phyloP scores from a whole-genome alignment of 2,113 vertebrate genomes.

The Lampris incognitus region DNA sequence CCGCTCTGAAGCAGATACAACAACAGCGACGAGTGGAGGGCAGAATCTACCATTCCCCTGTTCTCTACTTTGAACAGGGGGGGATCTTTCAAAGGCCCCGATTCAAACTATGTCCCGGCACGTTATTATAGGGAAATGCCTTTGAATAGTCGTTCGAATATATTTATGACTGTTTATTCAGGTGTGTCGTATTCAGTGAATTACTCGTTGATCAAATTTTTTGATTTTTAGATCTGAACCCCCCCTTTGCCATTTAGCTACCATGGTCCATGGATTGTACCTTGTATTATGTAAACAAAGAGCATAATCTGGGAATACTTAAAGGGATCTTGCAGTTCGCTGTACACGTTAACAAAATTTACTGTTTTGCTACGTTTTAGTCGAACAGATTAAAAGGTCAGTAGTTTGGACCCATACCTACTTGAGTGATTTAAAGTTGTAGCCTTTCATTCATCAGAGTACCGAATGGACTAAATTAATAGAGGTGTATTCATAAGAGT shows the following conservation, averaged over 20 bases:
- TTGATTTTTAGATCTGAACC: accelerated
- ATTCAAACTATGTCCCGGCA: neutral
- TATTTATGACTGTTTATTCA: accelerated
- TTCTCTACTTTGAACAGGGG: slow-evolving; percentile 73
- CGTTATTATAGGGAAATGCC: neutral
- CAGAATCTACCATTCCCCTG: slow-evolving; percentile 76
- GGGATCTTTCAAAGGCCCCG: accelerated
- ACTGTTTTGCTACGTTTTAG: slow-evolving; percentile 6
- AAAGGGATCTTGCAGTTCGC: slow-evolving; percentile 65
- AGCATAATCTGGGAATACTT: slow-evolving; percentile 80
- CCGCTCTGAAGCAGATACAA: slow-evolving; percentile 76
- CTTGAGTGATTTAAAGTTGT: no score
- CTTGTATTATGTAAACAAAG: slow-evolving; percentile 87
- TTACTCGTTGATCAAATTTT: neutral
- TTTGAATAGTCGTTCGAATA: neutral
- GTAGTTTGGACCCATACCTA: no score
- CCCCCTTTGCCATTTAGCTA: neutral
- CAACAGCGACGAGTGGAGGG: slow-evolving; percentile 79
- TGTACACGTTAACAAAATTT: slow-evolving; percentile 36
- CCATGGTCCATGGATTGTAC: slow-evolving; percentile 34
- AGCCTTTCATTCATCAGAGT: no score
- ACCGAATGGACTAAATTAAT: no score
- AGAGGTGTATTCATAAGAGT: no score
- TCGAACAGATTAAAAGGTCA: neutral
- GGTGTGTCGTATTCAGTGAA: accelerated